These are phyloP conservation scores for Cheilosia grossa DNA, from an alignment of 2,888 invertebrate species.

Conservation along the genomic window DNA sequence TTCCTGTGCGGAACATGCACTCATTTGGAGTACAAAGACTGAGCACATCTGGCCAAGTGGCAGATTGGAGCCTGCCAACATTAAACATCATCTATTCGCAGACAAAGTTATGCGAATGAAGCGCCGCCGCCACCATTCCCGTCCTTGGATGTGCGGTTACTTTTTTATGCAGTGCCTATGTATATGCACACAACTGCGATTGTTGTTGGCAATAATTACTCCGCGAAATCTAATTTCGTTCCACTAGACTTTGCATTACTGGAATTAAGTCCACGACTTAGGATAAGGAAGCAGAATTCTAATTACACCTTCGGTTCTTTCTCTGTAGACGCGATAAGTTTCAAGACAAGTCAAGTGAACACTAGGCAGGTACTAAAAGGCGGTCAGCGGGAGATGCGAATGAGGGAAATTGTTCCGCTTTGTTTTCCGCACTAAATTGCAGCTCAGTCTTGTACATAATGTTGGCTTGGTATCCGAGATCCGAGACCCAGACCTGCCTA, in stretches of 20 bases:
- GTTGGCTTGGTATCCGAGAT: slow-evolving; percentile 2
- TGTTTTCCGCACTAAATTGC: slow-evolving; percentile 65
- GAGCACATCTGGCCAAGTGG: slow-evolving; percentile 71
- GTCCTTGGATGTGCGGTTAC: slow-evolving; percentile 8
- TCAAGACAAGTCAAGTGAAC: slow-evolving; percentile 36
- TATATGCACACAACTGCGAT: slow-evolving; percentile 23
- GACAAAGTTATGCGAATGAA: slow-evolving; percentile 42
- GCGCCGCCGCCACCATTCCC: slow-evolving; percentile 28
- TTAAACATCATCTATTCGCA: slow-evolving; percentile 43
- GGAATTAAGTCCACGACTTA: slow-evolving; percentile 67
- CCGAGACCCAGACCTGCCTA: neutral
- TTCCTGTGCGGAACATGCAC: neutral
- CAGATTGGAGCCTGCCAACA: slow-evolving; percentile 57
- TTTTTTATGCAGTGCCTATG: slow-evolving; percentile 13
- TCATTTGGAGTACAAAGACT: slow-evolving; percentile 52
- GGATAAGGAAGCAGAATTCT: slow-evolving; percentile 70
- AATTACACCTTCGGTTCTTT: slow-evolving; percentile 67
- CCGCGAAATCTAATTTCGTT: slow-evolving; percentile 74
- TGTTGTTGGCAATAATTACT: slow-evolving; percentile 58
- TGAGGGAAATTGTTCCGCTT: slow-evolving; percentile 42
- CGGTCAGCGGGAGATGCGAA: slow-evolving; percentile 41
- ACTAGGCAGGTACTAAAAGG: slow-evolving; percentile 21
- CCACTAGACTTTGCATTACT: slow-evolving; percentile 66
- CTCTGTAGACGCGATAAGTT: slow-evolving; percentile 26
- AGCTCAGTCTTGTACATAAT: slow-evolving; percentile 46